A percentile compares a stretch with the other conserved stretches of the same genome.
Conservation (phyloP, 2,888 invertebrate species). For the Lymantria monacha region DNA sequence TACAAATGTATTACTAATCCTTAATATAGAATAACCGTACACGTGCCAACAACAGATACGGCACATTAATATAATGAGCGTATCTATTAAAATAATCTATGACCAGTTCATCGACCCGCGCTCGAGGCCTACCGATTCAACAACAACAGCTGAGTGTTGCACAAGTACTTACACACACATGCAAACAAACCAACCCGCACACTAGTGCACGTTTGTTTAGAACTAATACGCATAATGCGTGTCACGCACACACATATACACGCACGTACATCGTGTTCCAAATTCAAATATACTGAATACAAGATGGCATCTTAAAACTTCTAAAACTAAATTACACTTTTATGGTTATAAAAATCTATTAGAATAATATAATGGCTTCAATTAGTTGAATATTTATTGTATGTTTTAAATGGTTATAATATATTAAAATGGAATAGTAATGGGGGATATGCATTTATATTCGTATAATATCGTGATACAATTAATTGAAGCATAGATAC, state of each 20-base stretch:
- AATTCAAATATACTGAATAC: too few species aligned
- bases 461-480: too few species aligned
- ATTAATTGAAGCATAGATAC: too few species aligned
- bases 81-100: slow-evolving; percentile 37
- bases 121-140: slow-evolving; percentile 61
- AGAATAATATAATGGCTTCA: too few species aligned
- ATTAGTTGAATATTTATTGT: too few species aligned
- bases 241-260: slow-evolving; percentile 9
- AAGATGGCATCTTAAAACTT: too few species aligned
- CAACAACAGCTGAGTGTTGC: slow-evolving; percentile 67
- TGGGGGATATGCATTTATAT: too few species aligned
- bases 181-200: not conserved
- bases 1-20: too few species aligned
- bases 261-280: not conserved
- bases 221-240: slow-evolving; percentile 7
- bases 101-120: slow-evolving; percentile 59
- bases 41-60: not conserved
- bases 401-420: too few species aligned
- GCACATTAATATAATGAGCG: not conserved
- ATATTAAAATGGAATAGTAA: too few species aligned
- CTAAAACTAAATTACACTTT: too few species aligned
- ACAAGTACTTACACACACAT: slow-evolving; percentile 37
- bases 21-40: not conserved
- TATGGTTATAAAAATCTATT: too few species aligned
- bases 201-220: slow-evolving; percentile 6